A percentile compares a stretch with the other conserved stretches of the same genome.
phyloP scores from a whole-genome alignment of 1,140 invertebrate genomes.

The Drosophila mayri region DNA sequence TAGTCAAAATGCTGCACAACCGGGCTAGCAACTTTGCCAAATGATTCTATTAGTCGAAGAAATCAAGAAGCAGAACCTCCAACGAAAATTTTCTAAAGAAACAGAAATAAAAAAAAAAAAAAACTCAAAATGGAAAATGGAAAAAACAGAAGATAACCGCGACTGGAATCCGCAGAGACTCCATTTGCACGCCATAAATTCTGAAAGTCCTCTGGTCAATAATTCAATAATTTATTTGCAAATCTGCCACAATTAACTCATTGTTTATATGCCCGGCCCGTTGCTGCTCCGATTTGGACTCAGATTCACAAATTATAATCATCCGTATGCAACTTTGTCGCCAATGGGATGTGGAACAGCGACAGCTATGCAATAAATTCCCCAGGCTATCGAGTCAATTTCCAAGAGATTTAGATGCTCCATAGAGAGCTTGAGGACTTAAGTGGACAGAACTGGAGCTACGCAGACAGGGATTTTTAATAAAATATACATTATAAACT shows the following conservation, averaged over 20 bases:
- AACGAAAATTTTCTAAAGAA: conserved; percentile 19
- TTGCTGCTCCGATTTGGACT: conserved; percentile 32
- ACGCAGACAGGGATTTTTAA: background rate
- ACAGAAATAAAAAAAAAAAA: conserved; percentile 9
- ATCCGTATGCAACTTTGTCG: conserved; percentile 39
- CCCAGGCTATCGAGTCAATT: conserved; percentile 13
- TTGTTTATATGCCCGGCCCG: conserved; percentile 39
- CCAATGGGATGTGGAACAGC: conserved; percentile 1
- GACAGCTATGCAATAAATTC: conserved; percentile 16
- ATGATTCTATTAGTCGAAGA: conserved; percentile 62
- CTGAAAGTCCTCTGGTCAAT: conserved; percentile 16
- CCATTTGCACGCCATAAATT: conserved; percentile 56
- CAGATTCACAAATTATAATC: conserved; percentile 28
- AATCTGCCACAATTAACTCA: conserved; percentile 38
- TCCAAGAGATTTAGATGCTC: conserved; percentile 7
- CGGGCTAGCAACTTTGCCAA: conserved; percentile 68
- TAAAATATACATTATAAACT: too few species aligned
- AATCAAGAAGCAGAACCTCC: conserved; percentile 28
- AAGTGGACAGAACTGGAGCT: conserved; percentile 8
- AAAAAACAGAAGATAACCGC: background rate
- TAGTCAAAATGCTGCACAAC: conserved; percentile 78
- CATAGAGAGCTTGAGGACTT: background rate
- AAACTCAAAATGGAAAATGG: background rate
- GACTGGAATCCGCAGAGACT: conserved; percentile 9
- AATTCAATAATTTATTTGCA: conserved; percentile 31